These are phyloP conservation scores for Gymnoscopelus braueri DNA, from an alignment of 2,797 vertebrate species.

Conservation along the genomic window DNA sequence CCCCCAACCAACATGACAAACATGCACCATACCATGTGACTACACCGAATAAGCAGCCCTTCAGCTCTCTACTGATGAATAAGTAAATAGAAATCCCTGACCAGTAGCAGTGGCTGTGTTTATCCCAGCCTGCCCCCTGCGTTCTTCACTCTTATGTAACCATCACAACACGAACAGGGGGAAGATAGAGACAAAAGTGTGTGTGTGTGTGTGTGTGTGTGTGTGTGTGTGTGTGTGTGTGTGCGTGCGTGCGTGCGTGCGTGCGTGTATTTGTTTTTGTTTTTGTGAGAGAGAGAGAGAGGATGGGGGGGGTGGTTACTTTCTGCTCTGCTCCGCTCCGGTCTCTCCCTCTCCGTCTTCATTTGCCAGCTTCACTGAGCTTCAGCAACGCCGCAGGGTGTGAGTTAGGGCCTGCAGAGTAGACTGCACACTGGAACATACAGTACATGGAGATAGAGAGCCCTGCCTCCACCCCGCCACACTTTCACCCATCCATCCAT, in stretches of 20 bases:
- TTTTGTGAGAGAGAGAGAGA: constrained; percentile 12
- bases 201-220: not conserved
- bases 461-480: not conserved
- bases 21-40: constrained; percentile 12
- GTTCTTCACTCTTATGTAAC: constrained; percentile 69
- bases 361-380: constrained; percentile 68
- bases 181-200: constrained; percentile 1
- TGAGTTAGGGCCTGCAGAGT: constrained; percentile 58
- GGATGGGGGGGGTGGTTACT: not conserved
- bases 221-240: no score
- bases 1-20: constrained; percentile 3
- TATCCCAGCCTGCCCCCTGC: constrained; percentile 42
- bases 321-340: not conserved
- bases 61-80: constrained; percentile 55
- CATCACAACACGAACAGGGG: constrained; percentile 47
- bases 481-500: constrained; percentile 54
- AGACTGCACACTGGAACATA: constrained; percentile 58
- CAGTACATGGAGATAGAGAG: constrained; percentile 23
- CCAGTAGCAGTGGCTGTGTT: constrained; percentile 44
- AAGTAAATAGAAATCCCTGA: constrained; percentile 60
- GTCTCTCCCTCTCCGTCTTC: constrained; percentile 56
- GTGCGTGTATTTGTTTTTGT: not conserved
- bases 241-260: no score
- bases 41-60: constrained; percentile 42
- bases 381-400: constrained; percentile 62